Base-by-base conservation (phyloP, 2,797 vertebrate genomes). In the Naso thynnoides region DNA sequence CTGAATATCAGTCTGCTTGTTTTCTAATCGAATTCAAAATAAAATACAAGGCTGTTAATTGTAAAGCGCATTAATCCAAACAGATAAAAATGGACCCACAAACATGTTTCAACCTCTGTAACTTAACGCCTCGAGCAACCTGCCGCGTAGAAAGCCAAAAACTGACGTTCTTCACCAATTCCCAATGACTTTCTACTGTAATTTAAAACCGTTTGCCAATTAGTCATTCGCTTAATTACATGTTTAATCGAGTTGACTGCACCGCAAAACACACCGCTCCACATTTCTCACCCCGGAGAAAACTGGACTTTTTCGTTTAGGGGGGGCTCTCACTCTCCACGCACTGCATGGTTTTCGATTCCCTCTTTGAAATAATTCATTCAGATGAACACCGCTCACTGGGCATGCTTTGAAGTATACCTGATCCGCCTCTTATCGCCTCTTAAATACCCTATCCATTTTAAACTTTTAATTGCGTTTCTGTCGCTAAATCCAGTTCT, bases 391-490 rank as follows among this genome's bases (percentile, higher is more conserved):
- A 68, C 33, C 72, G 55, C 90, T 87, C 83, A 48, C 75, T 59
- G 83, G 73, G 76, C 71, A 73, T 63, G 44, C 87, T 93, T 91
- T 94, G 82, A 91, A 91, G 89, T 87, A 7, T 57, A 90, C 89
- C 89, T 91, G 89, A 91, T 87, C 88, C 80, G 75, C 81, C 61
- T 88, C 85, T 88, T 76, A 86, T 83, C 81, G 83, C 79, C 83
- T 80, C 73, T 73, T 83, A 85, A 93, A 87, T 55, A 73, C 82
- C 83, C 70, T 36, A 78, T 83, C 82, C 84, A 60, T 84, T 90
- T 88, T 62, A 80, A 91, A 91, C 88, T 92, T 95, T 92, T 91
- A 90, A 93, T 92, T 92, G 86, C 86, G 82, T 93, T 90, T 91
- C 89, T 83, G 83, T 69, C 68, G 42, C 82, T 73, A 87, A 91